These are phyloP conservation scores for Actinostola sp. DNA, from an alignment of 92 coral and sea anemone genomes.

Conservation along the genomic window DNA sequence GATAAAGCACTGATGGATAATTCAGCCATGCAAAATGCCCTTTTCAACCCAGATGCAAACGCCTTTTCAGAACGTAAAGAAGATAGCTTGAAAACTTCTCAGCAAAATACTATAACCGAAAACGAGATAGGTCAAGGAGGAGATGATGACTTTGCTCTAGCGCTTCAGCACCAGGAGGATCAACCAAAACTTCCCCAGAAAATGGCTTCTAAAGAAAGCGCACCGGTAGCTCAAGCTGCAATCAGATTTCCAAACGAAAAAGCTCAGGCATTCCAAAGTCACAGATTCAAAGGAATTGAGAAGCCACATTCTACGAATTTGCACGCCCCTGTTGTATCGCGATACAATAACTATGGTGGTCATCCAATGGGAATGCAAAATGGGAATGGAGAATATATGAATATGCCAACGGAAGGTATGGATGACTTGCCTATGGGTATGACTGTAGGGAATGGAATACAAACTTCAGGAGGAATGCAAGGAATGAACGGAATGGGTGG, in stretches of 20 bases:
- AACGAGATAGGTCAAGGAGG: not conserved
- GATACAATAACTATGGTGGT: constrained; percentile 19
- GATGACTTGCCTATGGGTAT: constrained; percentile 18
- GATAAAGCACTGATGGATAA: constrained; percentile 31
- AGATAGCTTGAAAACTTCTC: constrained; percentile 9
- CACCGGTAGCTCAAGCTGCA: not conserved
- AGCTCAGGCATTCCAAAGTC: constrained; percentile 5
- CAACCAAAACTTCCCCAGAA: constrained; percentile 5
- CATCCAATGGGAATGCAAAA: constrained; percentile 19
- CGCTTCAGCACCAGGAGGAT: constrained; percentile 27
- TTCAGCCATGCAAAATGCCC: constrained; percentile 26
- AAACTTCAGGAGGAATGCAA: constrained; percentile 19
- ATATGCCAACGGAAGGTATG: constrained; percentile 11
- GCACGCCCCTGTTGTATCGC: constrained; percentile 9
- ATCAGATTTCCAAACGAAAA: not conserved
- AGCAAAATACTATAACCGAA: not conserved
- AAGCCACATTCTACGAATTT: not conserved
- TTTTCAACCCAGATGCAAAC: constrained; percentile 21
- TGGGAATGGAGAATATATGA: not conserved
- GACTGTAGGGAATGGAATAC: constrained; percentile 12
- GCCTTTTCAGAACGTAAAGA: constrained; percentile 27
- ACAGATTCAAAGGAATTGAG: constrained; percentile 7
- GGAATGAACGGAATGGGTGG: constrained; percentile 13
- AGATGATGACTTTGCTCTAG: constrained; percentile 27
- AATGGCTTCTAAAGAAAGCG: constrained; percentile 7